Base-by-base conservation (phyloP, 2,888 invertebrate genomes). In the Monoplex corrugatus region DNA sequence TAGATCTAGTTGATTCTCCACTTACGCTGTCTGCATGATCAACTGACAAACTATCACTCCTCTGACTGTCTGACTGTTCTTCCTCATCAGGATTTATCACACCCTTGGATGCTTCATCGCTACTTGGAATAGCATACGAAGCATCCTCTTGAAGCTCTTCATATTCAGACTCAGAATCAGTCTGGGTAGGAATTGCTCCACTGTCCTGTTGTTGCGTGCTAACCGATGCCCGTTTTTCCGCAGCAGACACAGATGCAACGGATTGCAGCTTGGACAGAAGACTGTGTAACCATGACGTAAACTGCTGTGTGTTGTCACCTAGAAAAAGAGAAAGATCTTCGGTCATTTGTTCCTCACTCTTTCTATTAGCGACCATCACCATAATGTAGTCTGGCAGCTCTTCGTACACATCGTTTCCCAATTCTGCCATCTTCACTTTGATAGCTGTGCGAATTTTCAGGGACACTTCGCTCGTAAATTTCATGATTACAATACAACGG, bases 331-430 rank as follows among this genome's bases (percentile, higher is more conserved):
- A 97, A 8, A 99, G 97, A 95, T 99, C 99, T 92, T 98, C 98
- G 93, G 98, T 98, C 99, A 99, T 99, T 96, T 99, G 98, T 45
- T 97, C 97, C 92, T 98, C 97, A 0, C 98, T 98, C 92, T 99
- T 98, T 95, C 99, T 99, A 96, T 99, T 99, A 1, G 99, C 99
- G 45, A 99, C 98, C 98, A 99, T 98, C 23, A 99, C 99, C 98
- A 99, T 98, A 89, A 99, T 98, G 96, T 99, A 99, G 96, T 99
- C 99, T 0, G 99, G 99, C 44, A 99, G 96, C 96, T 99, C 99
- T 96, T 99, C 99, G 96, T 99, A 99, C 90, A 98, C 98, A 84
- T 84, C 84, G 45, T 84, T 84, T 40, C 99, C 98, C 89, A 99
- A 96, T 96, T 99, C 99, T 91, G 98, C 97, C 87, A 99, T 97